Evolutionary conservation across 1,140 invertebrate species (phyloP), one percentile per base, ranked within the genome.

Genomic region (Paraescarpia echinospica): DNA sequence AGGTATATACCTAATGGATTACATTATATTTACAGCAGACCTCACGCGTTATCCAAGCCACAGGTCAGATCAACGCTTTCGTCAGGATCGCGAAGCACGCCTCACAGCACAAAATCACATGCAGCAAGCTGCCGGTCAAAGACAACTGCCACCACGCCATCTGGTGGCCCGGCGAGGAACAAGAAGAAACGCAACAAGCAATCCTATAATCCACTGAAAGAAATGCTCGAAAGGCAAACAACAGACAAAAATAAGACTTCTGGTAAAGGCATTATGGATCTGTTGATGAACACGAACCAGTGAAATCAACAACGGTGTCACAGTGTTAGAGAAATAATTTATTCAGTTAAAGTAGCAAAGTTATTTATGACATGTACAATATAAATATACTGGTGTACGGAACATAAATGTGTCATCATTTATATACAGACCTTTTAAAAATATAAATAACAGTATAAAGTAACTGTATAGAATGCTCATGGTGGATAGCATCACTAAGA

Each of bases 121-220:
- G 59, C 59, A 22, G 59, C 59, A 12, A 77, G 59, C 59, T 14
- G 59, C 59, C 59, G 22, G 22, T 77, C 59, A 77, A 77, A 77
- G 59, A 77, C 59, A 27, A 31, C 59, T 77, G 59, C 59, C 8
- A 77, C 59, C 22, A 77, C 59, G 22, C 59, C 59, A 77, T 77
- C 59, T 77, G 59, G 59, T 77, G 59, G 59, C 27, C 27, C 59
- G 59, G 59, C 59, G 2, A 77, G 59, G 27, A 77, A 77, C 59
- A 77, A 77, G 59, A 77, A 77, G 59, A 77, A 77, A 77, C 59
- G 59, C 59, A 77, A 77, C 59, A 77, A 77, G 27, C 59, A 77
- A 5, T 77, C 59, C 22, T 77, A 77, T 31, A 77, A 77, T 77
- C 59, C 59, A 77, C 22, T 77, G 59, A 77, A 77, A 31, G 59